phyloP scores from a whole-genome alignment of 2,888 invertebrate genomes.

The Drosophila subquinaria region DNA sequence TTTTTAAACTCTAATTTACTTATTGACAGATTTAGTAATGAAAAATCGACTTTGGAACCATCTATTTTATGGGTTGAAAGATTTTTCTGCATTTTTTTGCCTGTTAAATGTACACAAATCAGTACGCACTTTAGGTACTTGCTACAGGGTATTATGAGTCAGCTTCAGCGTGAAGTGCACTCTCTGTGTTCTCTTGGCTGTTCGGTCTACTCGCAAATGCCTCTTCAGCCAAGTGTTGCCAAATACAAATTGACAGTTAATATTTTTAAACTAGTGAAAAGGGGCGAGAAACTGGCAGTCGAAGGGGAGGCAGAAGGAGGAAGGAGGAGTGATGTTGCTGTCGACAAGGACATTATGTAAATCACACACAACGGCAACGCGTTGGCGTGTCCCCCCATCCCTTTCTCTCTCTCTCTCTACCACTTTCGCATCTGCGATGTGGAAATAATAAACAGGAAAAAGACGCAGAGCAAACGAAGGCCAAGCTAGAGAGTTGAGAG shows the following conservation, averaged over 20 bases:
- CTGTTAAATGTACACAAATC: slow-evolving; percentile 18
- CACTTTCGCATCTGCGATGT: slow-evolving; percentile 32
- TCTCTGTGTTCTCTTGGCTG: slow-evolving; percentile 16
- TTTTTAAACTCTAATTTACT: not conserved
- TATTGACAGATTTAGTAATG: too few species aligned
- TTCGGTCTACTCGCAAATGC: slow-evolving; percentile 47
- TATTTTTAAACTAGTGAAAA: slow-evolving; percentile 81
- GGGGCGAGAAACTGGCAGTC: slow-evolving; percentile 13
- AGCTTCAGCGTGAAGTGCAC: slow-evolving; percentile 56
- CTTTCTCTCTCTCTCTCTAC: not conserved
- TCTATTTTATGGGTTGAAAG: not conserved
- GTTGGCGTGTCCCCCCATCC: slow-evolving; percentile 38
- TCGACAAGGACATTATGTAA: slow-evolving; percentile 83
- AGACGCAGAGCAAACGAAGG: slow-evolving; percentile 56
- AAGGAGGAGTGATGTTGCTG: slow-evolving; percentile 38
- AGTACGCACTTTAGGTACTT: slow-evolving; percentile 11
- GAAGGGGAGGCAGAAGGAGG: not conserved
- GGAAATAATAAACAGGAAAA: slow-evolving; percentile 75
- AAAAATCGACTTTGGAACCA: not conserved
- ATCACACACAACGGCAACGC: slow-evolving; percentile 62
- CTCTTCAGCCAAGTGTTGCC: slow-evolving; percentile 78
- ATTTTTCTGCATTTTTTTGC: not conserved
- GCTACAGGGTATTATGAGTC: slow-evolving; percentile 32
- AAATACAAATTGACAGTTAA: slow-evolving; percentile 84
- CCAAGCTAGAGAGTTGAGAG: slow-evolving; percentile 49